Conservation (phyloP, 2,797 vertebrate genomes). For the Clarias fuscus region DNA sequence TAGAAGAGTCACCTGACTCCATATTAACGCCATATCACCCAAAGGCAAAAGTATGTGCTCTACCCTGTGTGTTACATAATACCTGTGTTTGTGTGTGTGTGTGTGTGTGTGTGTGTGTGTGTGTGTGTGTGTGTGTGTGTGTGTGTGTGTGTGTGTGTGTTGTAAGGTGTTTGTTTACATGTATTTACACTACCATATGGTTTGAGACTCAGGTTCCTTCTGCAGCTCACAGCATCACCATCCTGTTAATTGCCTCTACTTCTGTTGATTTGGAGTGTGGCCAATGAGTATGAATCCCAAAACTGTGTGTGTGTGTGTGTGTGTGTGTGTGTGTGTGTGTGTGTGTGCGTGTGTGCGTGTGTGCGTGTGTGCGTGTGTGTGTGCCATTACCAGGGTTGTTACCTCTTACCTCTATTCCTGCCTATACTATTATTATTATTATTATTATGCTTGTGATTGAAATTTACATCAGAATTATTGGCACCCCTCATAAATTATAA, state of each 20-base stretch:
- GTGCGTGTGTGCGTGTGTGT: too few relatives aligned
- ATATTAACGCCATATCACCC: background rate
- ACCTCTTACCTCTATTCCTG: too few relatives aligned
- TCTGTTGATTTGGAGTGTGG: constrained; percentile 58
- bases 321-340: constrained; percentile 60
- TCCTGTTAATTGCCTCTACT: constrained; percentile 66
- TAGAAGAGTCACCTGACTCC: background rate
- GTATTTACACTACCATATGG: constrained; percentile 65
- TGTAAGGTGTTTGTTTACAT: constrained; percentile 36
- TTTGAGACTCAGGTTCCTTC: constrained; percentile 59
- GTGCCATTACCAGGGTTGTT: constrained; percentile 31
- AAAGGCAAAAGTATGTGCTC: background rate
- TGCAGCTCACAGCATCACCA: constrained; percentile 65
- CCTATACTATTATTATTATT: background rate
- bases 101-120: too few relatives aligned
- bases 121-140: constrained; percentile 43
- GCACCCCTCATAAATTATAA: background rate
- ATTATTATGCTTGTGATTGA: background rate
- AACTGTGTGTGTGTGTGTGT: constrained; percentile 42
- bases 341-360: constrained; percentile 2
- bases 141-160: constrained; percentile 27
- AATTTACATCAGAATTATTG: background rate
- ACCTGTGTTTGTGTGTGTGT: too few relatives aligned
- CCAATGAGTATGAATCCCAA: constrained; percentile 58
- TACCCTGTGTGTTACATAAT: background rate